Conservation (phyloP, 2,113 vertebrate genomes). For the Sigmodon hispidus region DNA sequence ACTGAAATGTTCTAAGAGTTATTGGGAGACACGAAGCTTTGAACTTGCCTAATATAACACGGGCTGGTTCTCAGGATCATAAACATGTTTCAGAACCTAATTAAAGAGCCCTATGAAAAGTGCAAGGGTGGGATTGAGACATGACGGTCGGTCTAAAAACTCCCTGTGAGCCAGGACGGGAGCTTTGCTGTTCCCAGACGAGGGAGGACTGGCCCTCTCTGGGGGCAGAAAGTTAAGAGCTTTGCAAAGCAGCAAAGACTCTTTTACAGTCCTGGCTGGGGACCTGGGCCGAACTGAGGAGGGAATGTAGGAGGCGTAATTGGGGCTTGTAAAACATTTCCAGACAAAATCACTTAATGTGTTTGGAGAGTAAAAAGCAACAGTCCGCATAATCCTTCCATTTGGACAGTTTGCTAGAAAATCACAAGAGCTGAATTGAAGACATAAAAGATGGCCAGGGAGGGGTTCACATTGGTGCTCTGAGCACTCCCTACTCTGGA, state of each 20-base stretch:
- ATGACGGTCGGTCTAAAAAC: conserved; percentile 63
- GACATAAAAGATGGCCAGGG: background rate
- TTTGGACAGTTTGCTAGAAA: conserved; percentile 44
- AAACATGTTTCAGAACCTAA: conserved; percentile 80
- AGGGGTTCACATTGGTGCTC: rapidly evolving
- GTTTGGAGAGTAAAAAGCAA: conserved; percentile 75
- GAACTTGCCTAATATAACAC: conserved; percentile 79
- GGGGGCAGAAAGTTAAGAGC: conserved; percentile 68
- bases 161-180: conserved; percentile 68
- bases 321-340: conserved; percentile 79
- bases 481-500: background rate
- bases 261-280: conserved; percentile 76
- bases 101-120: conserved; percentile 75
- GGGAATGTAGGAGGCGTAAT: conserved; percentile 72
- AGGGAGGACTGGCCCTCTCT: conserved; percentile 48
- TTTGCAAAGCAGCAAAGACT: conserved; percentile 72
- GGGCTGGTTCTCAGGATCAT: conserved; percentile 76
- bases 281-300: conserved; percentile 15
- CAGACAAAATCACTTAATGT: conserved; percentile 77
- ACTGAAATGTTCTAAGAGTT: conserved; percentile 72
- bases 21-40: conserved; percentile 74
- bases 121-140: conserved; percentile 55
- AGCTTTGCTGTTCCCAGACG: conserved; percentile 73
- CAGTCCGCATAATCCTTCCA: conserved; percentile 71
- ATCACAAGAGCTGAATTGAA: background rate